Base-by-base conservation (phyloP, 2,797 vertebrate species). In the Cynopterus sphinx region DNA sequence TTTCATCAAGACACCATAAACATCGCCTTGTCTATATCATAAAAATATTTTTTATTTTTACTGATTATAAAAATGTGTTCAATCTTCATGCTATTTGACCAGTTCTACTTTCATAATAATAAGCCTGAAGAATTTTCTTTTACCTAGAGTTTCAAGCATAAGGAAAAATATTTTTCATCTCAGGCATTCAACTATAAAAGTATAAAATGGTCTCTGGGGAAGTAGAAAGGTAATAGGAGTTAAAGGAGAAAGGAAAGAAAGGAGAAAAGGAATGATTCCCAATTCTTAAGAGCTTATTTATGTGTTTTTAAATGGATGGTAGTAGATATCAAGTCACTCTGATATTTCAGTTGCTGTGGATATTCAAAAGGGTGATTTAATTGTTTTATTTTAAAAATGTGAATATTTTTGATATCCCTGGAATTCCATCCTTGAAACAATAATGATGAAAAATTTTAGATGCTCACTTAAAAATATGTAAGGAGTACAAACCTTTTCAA, bases 311-410 rank as follows among this genome's bases (percentile, higher is more conserved):
- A 90, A 75, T 82, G 43, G 22, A 16, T 78, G 22, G 19, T 73
- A 19, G 61, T 87, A 43, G 36, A 3, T 79, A 81, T 46, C 21
- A 61, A 51, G 16, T 81, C 59, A 57, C 53, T 82, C 39, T 87
- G 77, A 67, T 63, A 61, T 70, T 55, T 84, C 41, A 63, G 12
- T 70, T 70, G 36, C 31, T 79, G 36, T 85, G 51, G 24, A 74
- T 24, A 55, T 53, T 79, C 67, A 95, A 68, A 81, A 74, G 43
- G 1, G 6, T 51, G 26, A 74, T 57, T 68, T 46, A 71, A 36
- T 33, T 77, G 16, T 89, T 95, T 82, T 87, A 87, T 87, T 79
- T 95, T 70, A 63, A 86, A 86, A 93, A 82, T 81, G 49, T 53
- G 26, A 77, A 51, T 90, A 19, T 96, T 83, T 92, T 71, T 9